These are phyloP conservation scores for Dromius quadrimaculatus DNA, from an alignment of 2,888 invertebrate genomes.

Conservation along the genomic window DNA sequence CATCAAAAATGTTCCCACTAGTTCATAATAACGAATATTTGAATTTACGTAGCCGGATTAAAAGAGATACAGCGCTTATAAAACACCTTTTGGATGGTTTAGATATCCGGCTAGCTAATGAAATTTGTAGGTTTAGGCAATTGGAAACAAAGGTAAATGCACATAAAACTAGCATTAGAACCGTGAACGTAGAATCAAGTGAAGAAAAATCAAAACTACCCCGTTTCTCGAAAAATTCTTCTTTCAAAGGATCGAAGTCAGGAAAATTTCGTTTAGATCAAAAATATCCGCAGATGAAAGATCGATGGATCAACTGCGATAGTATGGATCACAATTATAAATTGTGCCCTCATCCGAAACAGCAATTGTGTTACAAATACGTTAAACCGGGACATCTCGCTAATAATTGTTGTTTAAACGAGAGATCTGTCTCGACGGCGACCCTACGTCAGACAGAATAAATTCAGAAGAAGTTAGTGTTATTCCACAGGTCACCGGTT, in stretches of 20 bases:
- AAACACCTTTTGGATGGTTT: constrained; percentile 30
- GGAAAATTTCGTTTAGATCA: not conserved
- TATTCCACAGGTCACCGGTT: not conserved
- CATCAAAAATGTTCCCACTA: not conserved
- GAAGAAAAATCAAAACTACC: not conserved
- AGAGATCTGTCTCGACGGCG: not conserved
- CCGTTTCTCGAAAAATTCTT: not conserved
- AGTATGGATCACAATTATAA: not conserved
- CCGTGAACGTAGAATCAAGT: too few relatives aligned
- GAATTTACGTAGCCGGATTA: not conserved
- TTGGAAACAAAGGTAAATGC: constrained; percentile 19
- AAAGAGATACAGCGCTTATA: not conserved
- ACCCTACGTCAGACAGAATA: constrained; percentile 4
- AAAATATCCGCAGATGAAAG: constrained; percentile 6
- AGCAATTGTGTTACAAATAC: constrained; percentile 10
- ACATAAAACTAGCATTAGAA: not conserved
- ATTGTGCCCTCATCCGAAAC: not conserved
- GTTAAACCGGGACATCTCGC: constrained; percentile 13
- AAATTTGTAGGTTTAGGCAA: constrained; percentile 14
- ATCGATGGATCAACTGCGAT: constrained; percentile 25
- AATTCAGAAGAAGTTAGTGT: not conserved
- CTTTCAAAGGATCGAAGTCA: too few relatives aligned
- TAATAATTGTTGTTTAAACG: constrained; percentile 15
- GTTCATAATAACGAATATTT: too few relatives aligned
- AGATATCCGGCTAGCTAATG: constrained; percentile 21